A percentile compares a stretch with the other conserved stretches of the same genome.
Evolutionary conservation across 1,140 invertebrate genomes (phyloP).

Genomic region (Drosophila repletoides): DNA sequence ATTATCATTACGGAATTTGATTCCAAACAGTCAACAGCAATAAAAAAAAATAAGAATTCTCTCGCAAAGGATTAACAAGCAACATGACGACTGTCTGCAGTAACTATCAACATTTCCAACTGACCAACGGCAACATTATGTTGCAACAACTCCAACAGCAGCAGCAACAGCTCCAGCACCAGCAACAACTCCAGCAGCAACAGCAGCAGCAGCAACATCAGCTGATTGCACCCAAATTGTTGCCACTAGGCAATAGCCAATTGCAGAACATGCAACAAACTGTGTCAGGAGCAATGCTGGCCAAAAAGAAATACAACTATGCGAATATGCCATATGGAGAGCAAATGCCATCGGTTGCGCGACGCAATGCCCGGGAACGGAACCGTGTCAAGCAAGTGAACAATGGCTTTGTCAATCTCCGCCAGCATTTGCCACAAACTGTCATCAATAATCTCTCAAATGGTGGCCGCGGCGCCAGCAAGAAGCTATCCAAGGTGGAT

Average conservation of each 20-base stretch:
- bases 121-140: slow-evolving; percentile 69
- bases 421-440: slow-evolving; percentile 92
- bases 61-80: slow-evolving; percentile 44
- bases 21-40: slow-evolving; percentile 71
- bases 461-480: slow-evolving; percentile 87
- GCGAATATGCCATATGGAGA: slow-evolving; percentile 84
- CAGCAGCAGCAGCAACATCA: slow-evolving; percentile 73
- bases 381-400: slow-evolving; percentile 99
- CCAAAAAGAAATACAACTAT: slow-evolving; percentile 88
- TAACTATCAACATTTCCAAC: slow-evolving; percentile 71
- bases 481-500: slow-evolving; percentile 97
- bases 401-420: slow-evolving; percentile 94
- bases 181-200: slow-evolving; percentile 56
- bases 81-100: slow-evolving; percentile 74
- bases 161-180: slow-evolving; percentile 41
- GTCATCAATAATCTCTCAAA: slow-evolving; percentile 88
- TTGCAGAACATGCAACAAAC: slow-evolving; percentile 75
- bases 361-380: slow-evolving; percentile 95
- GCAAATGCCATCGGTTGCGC: slow-evolving; percentile 90
- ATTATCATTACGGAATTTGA: slow-evolving; percentile 82
- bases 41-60: background rate
- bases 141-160: slow-evolving; percentile 48
- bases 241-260: slow-evolving; percentile 75
- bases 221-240: slow-evolving; percentile 68
- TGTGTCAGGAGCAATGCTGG: slow-evolving; percentile 77